Evolutionary conservation across 2,113 vertebrate genomes (phyloP).

Genomic region (Megalops atlanticus): DNA sequence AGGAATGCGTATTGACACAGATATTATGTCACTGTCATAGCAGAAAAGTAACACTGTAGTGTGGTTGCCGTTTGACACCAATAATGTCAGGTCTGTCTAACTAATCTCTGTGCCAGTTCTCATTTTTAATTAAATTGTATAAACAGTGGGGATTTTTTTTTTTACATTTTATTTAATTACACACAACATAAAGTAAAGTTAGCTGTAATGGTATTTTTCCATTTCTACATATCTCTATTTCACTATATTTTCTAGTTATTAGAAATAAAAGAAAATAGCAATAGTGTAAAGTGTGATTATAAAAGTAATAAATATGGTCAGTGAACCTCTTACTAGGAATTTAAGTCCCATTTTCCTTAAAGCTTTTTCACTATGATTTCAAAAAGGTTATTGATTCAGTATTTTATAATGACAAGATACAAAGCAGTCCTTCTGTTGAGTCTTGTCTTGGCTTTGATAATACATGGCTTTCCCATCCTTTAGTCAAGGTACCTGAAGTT

Average conservation of each 20-base stretch:
- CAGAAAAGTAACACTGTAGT: neutral
- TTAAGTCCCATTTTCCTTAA: conserved; percentile 6
- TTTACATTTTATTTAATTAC: conserved; percentile 9
- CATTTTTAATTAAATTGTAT: neutral
- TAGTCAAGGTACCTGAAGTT: neutral
- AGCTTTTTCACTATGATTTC: neutral
- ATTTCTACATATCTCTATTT: neutral
- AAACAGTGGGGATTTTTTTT: neutral
- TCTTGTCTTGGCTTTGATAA: neutral
- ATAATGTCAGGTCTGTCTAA: neutral
- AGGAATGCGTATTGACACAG: neutral
- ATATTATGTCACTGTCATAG: neutral
- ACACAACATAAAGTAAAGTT: neutral
- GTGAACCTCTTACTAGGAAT: neutral
- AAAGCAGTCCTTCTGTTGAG: neutral
- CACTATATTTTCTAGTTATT: neutral
- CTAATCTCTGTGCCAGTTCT: neutral
- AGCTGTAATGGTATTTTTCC: neutral
- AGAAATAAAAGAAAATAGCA: neutral
- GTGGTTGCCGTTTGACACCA: neutral
- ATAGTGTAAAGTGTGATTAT: conserved; percentile 7
- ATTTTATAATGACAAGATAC: neutral
- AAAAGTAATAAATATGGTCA: conserved; percentile 16
- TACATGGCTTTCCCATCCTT: neutral
- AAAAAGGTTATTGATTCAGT: neutral